phyloP scores from a whole-genome alignment of 2,888 invertebrate species.

The Apodemia zela region DNA sequence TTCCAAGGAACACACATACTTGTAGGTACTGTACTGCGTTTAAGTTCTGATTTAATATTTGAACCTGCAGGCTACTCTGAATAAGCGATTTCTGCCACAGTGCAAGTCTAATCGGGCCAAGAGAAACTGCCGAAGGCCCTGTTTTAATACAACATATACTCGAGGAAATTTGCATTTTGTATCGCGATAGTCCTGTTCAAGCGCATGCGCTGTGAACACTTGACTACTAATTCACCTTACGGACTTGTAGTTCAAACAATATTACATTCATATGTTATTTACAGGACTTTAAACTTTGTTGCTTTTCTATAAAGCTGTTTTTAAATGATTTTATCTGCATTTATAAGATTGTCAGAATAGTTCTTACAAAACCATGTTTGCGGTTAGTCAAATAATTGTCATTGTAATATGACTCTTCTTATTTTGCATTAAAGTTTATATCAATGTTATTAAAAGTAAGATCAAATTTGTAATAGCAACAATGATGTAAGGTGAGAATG shows the following conservation, averaged over 20 bases:
- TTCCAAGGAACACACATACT: not conserved
- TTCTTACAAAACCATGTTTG: conserved; percentile 11
- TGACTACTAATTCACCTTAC: conserved; percentile 49
- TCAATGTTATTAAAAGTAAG: not conserved
- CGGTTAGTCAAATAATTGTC: not conserved
- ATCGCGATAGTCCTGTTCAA: conserved; percentile 48
- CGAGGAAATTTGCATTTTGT: conserved; percentile 48
- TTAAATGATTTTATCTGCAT: not conserved
- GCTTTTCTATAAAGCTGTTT: not conserved
- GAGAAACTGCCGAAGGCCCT: conserved; percentile 26
- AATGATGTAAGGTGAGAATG: conserved; percentile 14
- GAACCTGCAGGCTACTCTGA: conserved; percentile 8
- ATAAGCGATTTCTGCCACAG: conserved; percentile 19
- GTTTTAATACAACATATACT: conserved; percentile 27
- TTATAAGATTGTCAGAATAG: conserved; percentile 2
- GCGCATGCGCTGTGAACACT: conserved; percentile 40
- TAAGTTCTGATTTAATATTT: conserved; percentile 4
- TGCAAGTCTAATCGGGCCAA: conserved; percentile 24
- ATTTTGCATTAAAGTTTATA: not conserved
- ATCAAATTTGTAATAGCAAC: not conserved
- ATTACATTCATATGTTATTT: not conserved
- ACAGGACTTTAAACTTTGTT: conserved; percentile 11
- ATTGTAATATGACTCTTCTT: conserved; percentile 15
- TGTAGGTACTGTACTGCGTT: not conserved
- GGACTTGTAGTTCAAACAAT: conserved; percentile 20